A percentile compares a stretch with the other conserved stretches of the same genome.
Evolutionary conservation across 30 jellyfish, hydroid and myxozoan genomes (phyloP).

Genomic region (Clytia hemisphaerica): DNA sequence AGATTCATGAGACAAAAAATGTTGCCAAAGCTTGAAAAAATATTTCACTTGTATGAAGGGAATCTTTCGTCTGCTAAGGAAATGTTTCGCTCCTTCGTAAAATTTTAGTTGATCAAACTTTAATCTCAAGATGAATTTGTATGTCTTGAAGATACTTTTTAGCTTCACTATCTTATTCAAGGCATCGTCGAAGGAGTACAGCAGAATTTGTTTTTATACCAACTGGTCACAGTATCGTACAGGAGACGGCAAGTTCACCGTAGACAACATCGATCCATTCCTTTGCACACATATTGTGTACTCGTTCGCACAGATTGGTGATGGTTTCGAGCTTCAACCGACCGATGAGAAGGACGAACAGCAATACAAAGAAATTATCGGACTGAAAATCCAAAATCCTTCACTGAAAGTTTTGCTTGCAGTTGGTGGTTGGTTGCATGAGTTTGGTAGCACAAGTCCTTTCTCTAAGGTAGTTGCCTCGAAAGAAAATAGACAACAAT

Average conservation of each 20-base stretch:
- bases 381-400: constrained; percentile 15
- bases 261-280: constrained; percentile 56
- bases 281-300: constrained; percentile 74
- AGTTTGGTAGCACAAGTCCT: neutral
- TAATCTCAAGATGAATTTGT: too few relatives aligned
- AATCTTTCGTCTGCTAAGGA: too few relatives aligned
- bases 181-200: too few relatives aligned
- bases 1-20: too few relatives aligned
- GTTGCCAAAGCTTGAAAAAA: too few relatives aligned
- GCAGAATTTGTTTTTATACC: constrained; percentile 68
- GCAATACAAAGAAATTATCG: constrained; percentile 10
- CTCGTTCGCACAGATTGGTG: constrained; percentile 62
- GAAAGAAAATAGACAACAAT: constrained; percentile 3
- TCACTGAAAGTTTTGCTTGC: constrained; percentile 21
- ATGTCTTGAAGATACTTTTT: too few relatives aligned
- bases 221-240: constrained; percentile 78
- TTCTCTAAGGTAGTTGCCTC: constrained; percentile 3
- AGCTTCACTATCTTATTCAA: too few relatives aligned
- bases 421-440: constrained; percentile 46
- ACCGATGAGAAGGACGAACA: constrained; percentile 1
- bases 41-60: too few relatives aligned
- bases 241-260: constrained; percentile 57
- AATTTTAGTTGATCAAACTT: too few relatives aligned
- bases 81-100: too few relatives aligned
- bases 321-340: constrained; percentile 23